A percentile compares a stretch with the other conserved stretches of the same genome.
These are phyloP conservation scores for Ephydatia muelleri DNA, from an alignment of 37 sponge, comb jelly and placozoan species.

Conservation along the genomic window DNA sequence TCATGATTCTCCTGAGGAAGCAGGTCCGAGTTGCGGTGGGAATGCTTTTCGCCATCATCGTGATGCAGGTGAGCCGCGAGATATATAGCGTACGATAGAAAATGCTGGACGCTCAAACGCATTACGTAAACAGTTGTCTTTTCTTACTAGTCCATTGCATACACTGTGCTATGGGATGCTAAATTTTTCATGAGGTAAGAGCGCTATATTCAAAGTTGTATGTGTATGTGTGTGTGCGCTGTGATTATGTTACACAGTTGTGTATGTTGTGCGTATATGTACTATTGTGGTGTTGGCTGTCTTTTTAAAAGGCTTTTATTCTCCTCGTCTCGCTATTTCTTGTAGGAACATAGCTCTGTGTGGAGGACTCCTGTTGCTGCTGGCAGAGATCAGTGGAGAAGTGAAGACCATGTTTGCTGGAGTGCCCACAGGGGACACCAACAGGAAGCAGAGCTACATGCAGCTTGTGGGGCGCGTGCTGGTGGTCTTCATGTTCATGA, in stretches of 20 bases:
- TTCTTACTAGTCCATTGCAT: conserved; percentile 78
- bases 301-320: background rate
- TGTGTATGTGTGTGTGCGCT: background rate
- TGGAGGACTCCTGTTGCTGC: conserved; percentile 88
- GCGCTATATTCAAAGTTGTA: background rate
- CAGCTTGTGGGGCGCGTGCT: conserved; percentile 94
- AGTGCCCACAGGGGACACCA: conserved; percentile 85
- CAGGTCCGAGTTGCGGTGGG: conserved; percentile 83
- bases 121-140: background rate
- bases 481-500: conserved; percentile 96
- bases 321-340: background rate
- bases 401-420: conserved; percentile 98
- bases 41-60: conserved; percentile 82
- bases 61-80: conserved; percentile 68
- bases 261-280: background rate
- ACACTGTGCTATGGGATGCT: conserved; percentile 92
- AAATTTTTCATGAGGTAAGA: conserved; percentile 90
- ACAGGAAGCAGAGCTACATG: conserved; percentile 93
- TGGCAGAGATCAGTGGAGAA: conserved; percentile 91
- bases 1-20: conserved; percentile 74
- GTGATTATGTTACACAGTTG: background rate
- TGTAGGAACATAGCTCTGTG: conserved; percentile 87
- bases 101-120: too few species aligned
- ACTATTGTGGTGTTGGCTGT: background rate
- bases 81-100: too few species aligned